Base-by-base conservation (phyloP, 2,888 invertebrate species). In the Hypolimnas misippus region DNA sequence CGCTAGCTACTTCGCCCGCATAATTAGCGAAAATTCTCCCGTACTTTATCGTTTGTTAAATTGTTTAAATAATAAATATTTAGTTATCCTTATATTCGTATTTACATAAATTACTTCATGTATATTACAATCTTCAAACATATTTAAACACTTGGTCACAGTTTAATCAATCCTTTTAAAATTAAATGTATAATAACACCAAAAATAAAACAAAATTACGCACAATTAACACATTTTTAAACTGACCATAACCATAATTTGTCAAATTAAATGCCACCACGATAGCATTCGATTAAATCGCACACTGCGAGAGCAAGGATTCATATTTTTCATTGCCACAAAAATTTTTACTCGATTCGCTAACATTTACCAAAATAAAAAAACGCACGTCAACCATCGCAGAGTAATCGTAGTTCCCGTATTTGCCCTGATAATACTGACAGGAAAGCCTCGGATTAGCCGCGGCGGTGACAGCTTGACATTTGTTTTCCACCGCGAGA, bases 381-480 rank as follows among this genome's bases (percentile, higher is more conserved):
- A 49, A 49, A 46, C 21, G 21, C n/a, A 21, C 19, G 35, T 57
- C 44, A 35, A 29, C 35, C 29, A 19, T 21, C 54, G 14, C 19
- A 21, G 31, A 55, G 56, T 42, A 65, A 65, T 61, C 66, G 63
- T 66, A 60, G 63, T 66, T 53, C 61, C 54, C 54, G 57, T 65
- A 64, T 69, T 67, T 61, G 65, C 57, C 65, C 65, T 62, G 70
- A 73, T 76, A 78, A 75, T 73, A 72, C 74, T 72, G 75, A 73
- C 75, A 75, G 73, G 62, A 69, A 75, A 71, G 75, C 74, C 63
- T 53, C 63, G 80, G 80, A 78, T 81, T 79, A 79, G 74, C 76
- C 71, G 58, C 65, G 70, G 67, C 70, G 70, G 67, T 76, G 77
- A 77, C 77, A 76, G 71, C 65, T 60, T 70, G 76, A 75, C 76